phyloP scores from a whole-genome alignment of 2,888 invertebrate species.

The Acronicta leporina region DNA sequence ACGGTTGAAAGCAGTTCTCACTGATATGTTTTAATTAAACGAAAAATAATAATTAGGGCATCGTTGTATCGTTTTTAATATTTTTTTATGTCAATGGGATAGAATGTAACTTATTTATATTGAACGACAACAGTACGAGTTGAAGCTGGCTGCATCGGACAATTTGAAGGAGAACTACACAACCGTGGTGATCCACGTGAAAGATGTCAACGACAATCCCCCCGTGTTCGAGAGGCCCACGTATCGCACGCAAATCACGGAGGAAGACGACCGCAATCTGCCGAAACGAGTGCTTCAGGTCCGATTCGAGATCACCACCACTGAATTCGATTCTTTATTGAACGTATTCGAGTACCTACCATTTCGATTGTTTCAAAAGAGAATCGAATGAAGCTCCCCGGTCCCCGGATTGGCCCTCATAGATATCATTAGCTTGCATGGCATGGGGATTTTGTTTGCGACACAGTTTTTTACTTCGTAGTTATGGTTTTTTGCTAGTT shows the following conservation, averaged over 20 bases:
- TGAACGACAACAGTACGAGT: constrained; percentile 93
- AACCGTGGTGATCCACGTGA: constrained; percentile 98
- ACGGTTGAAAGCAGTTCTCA: constrained; percentile 14
- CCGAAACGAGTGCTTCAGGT: constrained; percentile 98
- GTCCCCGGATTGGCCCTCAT: constrained; percentile 62
- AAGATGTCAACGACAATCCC: constrained; percentile 99
- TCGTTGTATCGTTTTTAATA: constrained; percentile 18
- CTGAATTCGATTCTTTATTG: constrained; percentile 69
- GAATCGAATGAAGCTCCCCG: constrained; percentile 69
- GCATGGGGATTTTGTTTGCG: constrained; percentile 81
- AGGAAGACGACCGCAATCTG: constrained; percentile 97
- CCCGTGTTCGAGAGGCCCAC: constrained; percentile 98
- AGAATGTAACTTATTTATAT: constrained; percentile 41
- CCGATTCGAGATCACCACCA: constrained; percentile 89
- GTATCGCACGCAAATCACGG: constrained; percentile 98
- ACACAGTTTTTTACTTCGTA: constrained; percentile 68
- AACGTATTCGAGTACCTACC: constrained; percentile 42
- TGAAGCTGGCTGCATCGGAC: constrained; percentile 97
- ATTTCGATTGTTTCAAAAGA: constrained; percentile 60
- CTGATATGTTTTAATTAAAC: constrained; percentile 23
- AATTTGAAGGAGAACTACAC: constrained; percentile 99
- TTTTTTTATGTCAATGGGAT: constrained; percentile 5
- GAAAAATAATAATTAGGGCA: constrained; percentile 14
- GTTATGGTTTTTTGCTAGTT: constrained; percentile 74
- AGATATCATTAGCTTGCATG: constrained; percentile 77